A percentile compares a stretch with the other conserved stretches of the same genome.
phyloP scores from a whole-genome alignment of 2,113 vertebrate species.

The Caloenas nicobarica region DNA sequence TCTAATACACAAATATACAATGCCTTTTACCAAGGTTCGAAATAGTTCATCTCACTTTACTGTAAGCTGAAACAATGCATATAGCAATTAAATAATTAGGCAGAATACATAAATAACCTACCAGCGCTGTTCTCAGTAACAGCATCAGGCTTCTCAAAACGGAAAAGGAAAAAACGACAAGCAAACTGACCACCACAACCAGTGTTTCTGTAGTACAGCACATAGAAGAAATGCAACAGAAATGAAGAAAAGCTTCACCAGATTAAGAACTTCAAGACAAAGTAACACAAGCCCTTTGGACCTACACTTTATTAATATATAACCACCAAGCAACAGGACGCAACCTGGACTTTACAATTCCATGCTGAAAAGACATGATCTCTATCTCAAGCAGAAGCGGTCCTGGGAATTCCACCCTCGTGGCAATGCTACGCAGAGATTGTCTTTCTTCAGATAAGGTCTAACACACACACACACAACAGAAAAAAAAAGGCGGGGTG shows the following conservation, averaged over 20 bases:
- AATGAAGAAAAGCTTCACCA: not conserved
- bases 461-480: not conserved
- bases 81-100: not conserved
- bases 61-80: not conserved
- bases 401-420: not conserved
- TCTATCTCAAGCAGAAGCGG: not conserved
- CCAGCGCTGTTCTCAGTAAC: not conserved
- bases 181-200: not conserved
- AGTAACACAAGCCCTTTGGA: slow-evolving; percentile 25
- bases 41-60: not conserved
- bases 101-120: slow-evolving; percentile 10
- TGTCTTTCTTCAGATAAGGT: not conserved
- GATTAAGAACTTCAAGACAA: not conserved
- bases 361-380: not conserved
- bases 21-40: not conserved
- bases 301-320: slow-evolving; percentile 52
- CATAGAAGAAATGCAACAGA: not conserved
- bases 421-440: not conserved
- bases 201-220: not conserved
- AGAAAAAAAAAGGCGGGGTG: not conserved
- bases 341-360: not conserved
- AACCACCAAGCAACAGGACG: slow-evolving; percentile 6
- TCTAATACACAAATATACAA: not conserved
- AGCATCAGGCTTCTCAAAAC: not conserved
- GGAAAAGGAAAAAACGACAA: not conserved